Percentiles rank a stretch among this genome's conserved stretches.
Evolutionary conservation across 2,888 invertebrate genomes (phyloP).

Genomic region (Trachelus stipa): DNA sequence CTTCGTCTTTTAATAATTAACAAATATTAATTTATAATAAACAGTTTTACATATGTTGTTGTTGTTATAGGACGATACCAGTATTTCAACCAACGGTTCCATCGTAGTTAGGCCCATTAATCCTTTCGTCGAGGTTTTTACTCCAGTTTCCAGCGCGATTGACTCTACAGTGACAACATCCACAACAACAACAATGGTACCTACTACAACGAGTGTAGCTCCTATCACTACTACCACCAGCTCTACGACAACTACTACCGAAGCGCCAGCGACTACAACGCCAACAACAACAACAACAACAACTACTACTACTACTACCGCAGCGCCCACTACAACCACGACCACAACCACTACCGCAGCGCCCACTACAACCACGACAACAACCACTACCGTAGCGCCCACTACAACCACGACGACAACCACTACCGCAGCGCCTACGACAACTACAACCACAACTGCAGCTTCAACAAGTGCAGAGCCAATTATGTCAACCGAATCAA

Average conservation of each 20-base stretch:
- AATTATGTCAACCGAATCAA: slow-evolving; percentile 1
- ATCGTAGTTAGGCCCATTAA: slow-evolving; percentile 45
- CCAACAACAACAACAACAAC: slow-evolving; percentile 30
- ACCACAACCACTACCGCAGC: slow-evolving; percentile 17
- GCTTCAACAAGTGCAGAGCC: slow-evolving; percentile 19
- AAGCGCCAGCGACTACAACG: slow-evolving; percentile 34
- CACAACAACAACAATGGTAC: slow-evolving; percentile 40
- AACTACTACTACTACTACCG: slow-evolving; percentile 33
- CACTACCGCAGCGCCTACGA: slow-evolving; percentile 23
- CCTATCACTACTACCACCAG: slow-evolving; percentile 29
- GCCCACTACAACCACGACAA: slow-evolving; percentile 31
- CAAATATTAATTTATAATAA: neutral
- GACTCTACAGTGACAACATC: slow-evolving; percentile 29
- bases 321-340: slow-evolving; percentile 13
- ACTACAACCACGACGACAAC: slow-evolving; percentile 12
- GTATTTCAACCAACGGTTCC: slow-evolving; percentile 34
- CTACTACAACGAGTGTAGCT: slow-evolving; percentile 36
- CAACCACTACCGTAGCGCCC: slow-evolving; percentile 33
- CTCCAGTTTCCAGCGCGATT: slow-evolving; percentile 40
- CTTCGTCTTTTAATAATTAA: neutral
- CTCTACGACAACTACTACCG: slow-evolving; percentile 22
- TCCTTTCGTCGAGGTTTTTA: slow-evolving; percentile 54
- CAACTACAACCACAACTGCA: slow-evolving; percentile 32
- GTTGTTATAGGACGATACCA: slow-evolving; percentile 49
- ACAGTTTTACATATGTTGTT: too few species aligned